Percentiles rank a stretch among this genome's conserved stretches.
Evolutionary conservation across 2,113 vertebrate genomes (phyloP).

Genomic region (Rhinoptilus africanus): DNA sequence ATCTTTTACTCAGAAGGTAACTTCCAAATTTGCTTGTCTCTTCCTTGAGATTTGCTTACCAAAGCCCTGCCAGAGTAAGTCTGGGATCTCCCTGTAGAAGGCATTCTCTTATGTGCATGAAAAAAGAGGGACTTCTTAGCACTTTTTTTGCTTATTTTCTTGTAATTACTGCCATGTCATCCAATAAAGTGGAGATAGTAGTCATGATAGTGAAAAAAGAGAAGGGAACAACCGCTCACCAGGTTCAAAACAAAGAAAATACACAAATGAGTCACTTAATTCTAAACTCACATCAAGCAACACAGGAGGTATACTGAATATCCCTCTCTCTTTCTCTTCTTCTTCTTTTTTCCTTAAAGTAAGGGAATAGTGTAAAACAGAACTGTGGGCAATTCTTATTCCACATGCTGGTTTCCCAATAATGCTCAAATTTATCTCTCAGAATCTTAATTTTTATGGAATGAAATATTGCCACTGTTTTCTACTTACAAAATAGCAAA

Average conservation of each 20-base stretch:
- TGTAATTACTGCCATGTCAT: not conserved
- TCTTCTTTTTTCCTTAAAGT: not conserved
- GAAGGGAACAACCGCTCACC: not conserved
- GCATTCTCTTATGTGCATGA: not conserved
- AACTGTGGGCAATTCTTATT: not conserved
- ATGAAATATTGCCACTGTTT: not conserved
- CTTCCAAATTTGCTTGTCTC: not conserved
- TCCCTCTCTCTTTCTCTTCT: not conserved
- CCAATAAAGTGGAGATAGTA: not conserved
- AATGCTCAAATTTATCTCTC: not conserved
- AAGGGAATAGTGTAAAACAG: not conserved
- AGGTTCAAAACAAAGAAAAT: not conserved
- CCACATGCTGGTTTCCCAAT: not conserved
- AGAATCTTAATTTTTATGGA: not conserved
- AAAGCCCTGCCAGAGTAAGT: not conserved
- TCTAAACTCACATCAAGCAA: not conserved
- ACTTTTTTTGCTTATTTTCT: not conserved
- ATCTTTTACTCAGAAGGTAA: not conserved
- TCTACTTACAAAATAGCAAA: not conserved
- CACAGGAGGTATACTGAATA: not conserved
- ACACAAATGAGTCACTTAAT: not conserved
- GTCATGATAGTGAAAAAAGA: not conserved
- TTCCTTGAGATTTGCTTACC: not conserved
- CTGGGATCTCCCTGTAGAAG: not conserved
- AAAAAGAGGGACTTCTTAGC: not conserved